phyloP scores from a whole-genome alignment of 2,797 vertebrate species.

The Amphiprion clarkii region DNA sequence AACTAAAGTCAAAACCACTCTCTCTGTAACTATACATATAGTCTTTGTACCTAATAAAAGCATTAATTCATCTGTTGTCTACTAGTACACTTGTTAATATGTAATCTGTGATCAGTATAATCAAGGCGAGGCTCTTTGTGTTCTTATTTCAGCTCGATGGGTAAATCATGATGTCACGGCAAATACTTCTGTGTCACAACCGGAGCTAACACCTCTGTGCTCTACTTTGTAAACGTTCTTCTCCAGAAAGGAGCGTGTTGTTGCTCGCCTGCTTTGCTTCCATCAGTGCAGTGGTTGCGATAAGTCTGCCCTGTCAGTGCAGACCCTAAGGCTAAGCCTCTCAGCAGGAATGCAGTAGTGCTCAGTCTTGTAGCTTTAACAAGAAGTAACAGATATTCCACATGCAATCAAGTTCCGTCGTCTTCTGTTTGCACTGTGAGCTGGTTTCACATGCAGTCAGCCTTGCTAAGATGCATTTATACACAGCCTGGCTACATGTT shows the following conservation, averaged over 20 bases:
- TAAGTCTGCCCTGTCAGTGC: conserved; percentile 36
- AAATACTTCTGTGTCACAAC: neutral
- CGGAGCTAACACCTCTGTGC: neutral
- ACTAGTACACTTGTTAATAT: neutral
- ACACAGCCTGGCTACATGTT: no score
- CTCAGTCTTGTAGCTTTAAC: conserved; percentile 58
- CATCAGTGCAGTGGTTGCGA: conserved; percentile 8
- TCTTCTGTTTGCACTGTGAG: neutral
- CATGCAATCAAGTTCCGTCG: neutral
- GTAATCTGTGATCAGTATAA: neutral
- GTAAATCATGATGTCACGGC: neutral
- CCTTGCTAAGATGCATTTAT: neutral
- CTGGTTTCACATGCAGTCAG: neutral
- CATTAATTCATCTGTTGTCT: neutral
- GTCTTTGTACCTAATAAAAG: neutral
- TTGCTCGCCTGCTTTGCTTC: conserved; percentile 62
- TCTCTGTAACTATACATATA: neutral
- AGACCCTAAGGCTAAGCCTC: conserved; percentile 49
- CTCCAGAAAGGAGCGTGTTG: conserved; percentile 47
- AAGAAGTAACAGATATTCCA: conserved; percentile 29
- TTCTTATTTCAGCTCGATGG: neutral
- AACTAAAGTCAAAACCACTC: neutral
- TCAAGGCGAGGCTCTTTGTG: neutral
- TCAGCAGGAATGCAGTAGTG: conserved; percentile 63
- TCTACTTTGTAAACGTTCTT: conserved; percentile 11